These are phyloP conservation scores for Drosophila putrida DNA, from an alignment of 2,888 invertebrate genomes.

Conservation along the genomic window DNA sequence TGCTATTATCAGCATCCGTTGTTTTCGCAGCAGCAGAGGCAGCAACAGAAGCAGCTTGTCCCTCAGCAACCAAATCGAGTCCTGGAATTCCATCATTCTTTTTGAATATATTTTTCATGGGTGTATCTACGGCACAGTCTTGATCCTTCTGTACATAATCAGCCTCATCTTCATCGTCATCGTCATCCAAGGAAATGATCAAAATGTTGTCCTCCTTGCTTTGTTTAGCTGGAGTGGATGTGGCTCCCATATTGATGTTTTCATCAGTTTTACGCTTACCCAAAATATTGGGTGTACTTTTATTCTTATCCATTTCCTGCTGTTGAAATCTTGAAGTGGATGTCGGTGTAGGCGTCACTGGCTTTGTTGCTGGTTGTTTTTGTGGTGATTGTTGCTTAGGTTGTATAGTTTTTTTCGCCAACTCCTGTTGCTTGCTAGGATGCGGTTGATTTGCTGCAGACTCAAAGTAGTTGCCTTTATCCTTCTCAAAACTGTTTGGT, in stretches of 20 bases:
- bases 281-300: conserved; percentile 11
- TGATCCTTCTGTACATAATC: not conserved
- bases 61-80: conserved; percentile 88
- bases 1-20: conserved; percentile 14
- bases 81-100: conserved; percentile 89
- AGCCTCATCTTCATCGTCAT: conserved; percentile 56
- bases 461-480: not conserved
- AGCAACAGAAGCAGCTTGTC: conserved; percentile 82
- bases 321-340: conserved; percentile 1
- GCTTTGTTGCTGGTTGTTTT: not conserved
- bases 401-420: not conserved
- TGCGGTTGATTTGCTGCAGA: not conserved
- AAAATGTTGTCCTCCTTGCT: conserved; percentile 61
- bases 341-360: not conserved
- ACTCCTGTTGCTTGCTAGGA: not conserved
- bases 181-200: conserved; percentile 70
- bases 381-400: not conserved
- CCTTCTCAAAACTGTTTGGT: not conserved
- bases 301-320: conserved; percentile 10
- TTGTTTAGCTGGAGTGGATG: conserved; percentile 33
- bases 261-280: conserved; percentile 70
- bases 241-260: conserved; percentile 1
- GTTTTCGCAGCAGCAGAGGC: not conserved
- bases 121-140: conserved; percentile 18
- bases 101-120: conserved; percentile 79